Percentiles rank a stretch among this genome's conserved stretches.
Conservation (phyloP, 2,888 invertebrate species). For the Pegoplata infirma region DNA sequence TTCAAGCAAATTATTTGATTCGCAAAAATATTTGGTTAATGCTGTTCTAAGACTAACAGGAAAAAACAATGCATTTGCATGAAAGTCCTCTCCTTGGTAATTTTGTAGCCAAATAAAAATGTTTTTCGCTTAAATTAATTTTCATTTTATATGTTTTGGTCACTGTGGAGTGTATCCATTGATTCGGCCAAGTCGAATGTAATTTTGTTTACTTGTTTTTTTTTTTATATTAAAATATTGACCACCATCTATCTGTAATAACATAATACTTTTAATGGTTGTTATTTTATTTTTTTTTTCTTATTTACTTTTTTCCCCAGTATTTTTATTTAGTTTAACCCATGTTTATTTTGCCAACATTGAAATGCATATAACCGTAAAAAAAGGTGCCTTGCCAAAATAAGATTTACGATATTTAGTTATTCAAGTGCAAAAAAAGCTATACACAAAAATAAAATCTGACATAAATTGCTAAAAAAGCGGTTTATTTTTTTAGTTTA, state of each 20-base stretch:
- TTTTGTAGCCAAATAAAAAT: too few relatives aligned
- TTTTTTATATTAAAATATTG: background rate
- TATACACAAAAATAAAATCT: conserved; percentile 9
- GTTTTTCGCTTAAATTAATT: too few relatives aligned
- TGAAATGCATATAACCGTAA: conserved; percentile 2
- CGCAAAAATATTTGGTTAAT: too few relatives aligned
- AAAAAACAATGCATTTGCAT: too few relatives aligned
- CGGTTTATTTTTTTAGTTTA: conserved; percentile 1
- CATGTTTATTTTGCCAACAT: background rate
- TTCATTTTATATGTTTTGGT: too few relatives aligned
- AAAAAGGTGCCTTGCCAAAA: conserved; percentile 28
- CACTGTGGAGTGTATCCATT: too few relatives aligned
- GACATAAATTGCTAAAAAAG: conserved; percentile 28
- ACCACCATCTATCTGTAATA: background rate
- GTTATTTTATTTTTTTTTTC: background rate
- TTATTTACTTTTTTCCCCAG: too few relatives aligned
- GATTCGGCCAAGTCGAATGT: too few relatives aligned
- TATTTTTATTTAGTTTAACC: background rate
- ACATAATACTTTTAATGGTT: background rate
- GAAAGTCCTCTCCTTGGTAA: too few relatives aligned
- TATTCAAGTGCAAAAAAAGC: conserved; percentile 9
- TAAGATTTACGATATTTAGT: conserved; percentile 50
- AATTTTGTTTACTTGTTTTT: too few relatives aligned
- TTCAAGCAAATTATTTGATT: too few relatives aligned
- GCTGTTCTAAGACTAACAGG: too few relatives aligned